A percentile compares a stretch with the other conserved stretches of the same genome.
phyloP scores from a whole-genome alignment of 1,140 invertebrate genomes.

The Heliconius congener region DNA sequence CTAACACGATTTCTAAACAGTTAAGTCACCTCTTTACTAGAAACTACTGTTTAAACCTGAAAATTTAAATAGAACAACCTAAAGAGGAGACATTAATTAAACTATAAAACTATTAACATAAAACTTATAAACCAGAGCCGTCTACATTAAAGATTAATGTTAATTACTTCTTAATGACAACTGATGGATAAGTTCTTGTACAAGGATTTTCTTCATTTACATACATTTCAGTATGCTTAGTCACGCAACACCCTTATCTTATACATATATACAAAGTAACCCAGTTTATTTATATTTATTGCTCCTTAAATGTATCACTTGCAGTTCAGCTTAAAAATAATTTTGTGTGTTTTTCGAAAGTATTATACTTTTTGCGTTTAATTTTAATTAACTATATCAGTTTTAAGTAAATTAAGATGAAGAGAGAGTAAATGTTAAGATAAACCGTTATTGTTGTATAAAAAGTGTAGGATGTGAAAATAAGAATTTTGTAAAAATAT shows the following conservation, averaged over 20 bases:
- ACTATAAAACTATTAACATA: not conserved
- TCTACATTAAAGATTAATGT: constrained; percentile 5
- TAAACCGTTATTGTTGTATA: not conserved
- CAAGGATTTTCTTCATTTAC: constrained; percentile 41
- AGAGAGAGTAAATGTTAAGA: not conserved
- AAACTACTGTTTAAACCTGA: not conserved
- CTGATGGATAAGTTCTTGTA: constrained; percentile 36
- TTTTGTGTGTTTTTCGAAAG: constrained; percentile 5
- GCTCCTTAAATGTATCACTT: constrained; percentile 27
- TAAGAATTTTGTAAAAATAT: not conserved
- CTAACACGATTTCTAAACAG: too few species aligned
- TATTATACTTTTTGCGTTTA: constrained; percentile 5
- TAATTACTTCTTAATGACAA: constrained; percentile 25
- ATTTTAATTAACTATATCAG: constrained; percentile 3
- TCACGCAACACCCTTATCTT: constrained; percentile 53
- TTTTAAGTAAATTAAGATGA: not conserved
- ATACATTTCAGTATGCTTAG: constrained; percentile 51
- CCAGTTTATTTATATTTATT: constrained; percentile 38
- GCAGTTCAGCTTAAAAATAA: constrained; percentile 19
- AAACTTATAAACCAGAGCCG: not conserved
- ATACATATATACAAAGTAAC: constrained; percentile 20
- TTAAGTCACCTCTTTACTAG: not conserved
- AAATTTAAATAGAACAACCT: not conserved
- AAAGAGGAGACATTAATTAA: not conserved
- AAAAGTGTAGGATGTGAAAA: not conserved